These are phyloP conservation scores for Cairina moschata DNA, from an alignment of 2,113 vertebrate genomes.

Conservation along the genomic window DNA sequence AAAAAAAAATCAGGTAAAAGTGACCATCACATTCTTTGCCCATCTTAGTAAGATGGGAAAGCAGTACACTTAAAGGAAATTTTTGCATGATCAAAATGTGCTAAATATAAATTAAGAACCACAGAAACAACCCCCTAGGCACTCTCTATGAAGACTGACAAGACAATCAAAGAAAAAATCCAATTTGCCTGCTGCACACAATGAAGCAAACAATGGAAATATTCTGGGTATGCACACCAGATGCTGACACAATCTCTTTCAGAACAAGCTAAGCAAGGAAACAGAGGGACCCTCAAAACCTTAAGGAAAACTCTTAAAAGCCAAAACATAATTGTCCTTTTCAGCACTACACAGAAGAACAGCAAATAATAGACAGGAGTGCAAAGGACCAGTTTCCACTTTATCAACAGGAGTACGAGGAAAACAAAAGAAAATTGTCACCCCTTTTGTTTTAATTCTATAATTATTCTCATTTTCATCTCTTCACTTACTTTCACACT, in stretches of 20 bases:
- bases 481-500: neutral
- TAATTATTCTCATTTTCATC: neutral
- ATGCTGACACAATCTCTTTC: neutral
- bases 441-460: neutral
- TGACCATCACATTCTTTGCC: neutral
- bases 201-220: neutral
- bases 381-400: neutral
- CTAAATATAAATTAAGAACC: neutral
- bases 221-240: neutral
- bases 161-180: fast-evolving
- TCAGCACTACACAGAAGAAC: neutral
- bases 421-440: neutral
- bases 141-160: neutral
- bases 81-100: neutral
- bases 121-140: neutral
- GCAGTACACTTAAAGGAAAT: neutral
- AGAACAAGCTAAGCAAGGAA: neutral
- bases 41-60: neutral
- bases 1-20: neutral
- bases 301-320: neutral
- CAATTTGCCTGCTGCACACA: neutral
- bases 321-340: neutral
- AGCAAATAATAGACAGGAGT: neutral
- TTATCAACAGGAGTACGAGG: neutral
- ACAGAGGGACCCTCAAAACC: neutral